phyloP scores from a whole-genome alignment of 2,797 vertebrate genomes.

The Phoxinus dragarum region DNA sequence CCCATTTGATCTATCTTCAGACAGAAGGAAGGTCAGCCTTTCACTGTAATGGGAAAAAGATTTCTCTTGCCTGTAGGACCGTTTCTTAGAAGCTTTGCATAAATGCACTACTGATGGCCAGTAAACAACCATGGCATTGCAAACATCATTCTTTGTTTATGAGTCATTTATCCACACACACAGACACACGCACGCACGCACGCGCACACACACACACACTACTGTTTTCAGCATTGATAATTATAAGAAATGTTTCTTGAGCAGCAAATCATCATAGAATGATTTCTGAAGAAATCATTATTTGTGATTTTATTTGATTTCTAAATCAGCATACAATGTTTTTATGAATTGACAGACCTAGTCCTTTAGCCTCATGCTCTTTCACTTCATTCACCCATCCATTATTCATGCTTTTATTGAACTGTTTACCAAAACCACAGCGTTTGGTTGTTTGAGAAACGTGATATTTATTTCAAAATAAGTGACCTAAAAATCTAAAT shows the following conservation, averaged over 20 bases:
- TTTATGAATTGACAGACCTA: background rate
- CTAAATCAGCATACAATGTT: background rate
- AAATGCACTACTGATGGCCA: background rate
- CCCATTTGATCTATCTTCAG: slow-evolving; percentile 26
- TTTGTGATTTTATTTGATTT: too few species aligned
- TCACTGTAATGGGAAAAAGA: background rate
- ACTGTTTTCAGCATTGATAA: too few species aligned
- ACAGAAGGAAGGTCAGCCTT: background rate
- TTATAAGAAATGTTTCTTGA: background rate
- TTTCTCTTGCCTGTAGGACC: background rate
- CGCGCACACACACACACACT: too few species aligned
- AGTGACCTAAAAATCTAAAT: slow-evolving; percentile 2
- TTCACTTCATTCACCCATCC: background rate
- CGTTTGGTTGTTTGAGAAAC: background rate
- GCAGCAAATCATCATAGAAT: background rate
- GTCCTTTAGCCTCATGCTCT: background rate
- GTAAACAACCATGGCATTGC: background rate
- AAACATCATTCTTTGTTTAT: background rate
- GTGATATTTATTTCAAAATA: background rate
- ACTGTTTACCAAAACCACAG: background rate
- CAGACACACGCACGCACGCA: too few species aligned
- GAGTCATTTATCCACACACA: background rate
- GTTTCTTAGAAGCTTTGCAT: background rate
- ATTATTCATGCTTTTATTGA: background rate
- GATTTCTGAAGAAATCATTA: too few species aligned